These are phyloP conservation scores for Megaceryle torquata DNA, from an alignment of 2,113 vertebrate genomes.

Conservation along the genomic window DNA sequence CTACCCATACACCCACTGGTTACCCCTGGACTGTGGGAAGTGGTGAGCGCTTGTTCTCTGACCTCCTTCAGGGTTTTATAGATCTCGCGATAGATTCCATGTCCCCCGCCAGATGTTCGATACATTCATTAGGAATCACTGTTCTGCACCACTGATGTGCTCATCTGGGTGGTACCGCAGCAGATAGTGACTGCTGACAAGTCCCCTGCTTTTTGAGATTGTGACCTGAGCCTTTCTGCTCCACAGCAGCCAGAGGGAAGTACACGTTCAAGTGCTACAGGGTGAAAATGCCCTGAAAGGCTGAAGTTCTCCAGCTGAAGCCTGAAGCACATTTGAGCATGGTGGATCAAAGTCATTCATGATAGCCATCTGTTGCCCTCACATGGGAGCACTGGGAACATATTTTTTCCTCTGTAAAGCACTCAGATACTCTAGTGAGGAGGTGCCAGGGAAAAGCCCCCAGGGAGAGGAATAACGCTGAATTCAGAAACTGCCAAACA, in stretches of 20 bases:
- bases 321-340: background rate
- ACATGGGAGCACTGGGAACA: background rate
- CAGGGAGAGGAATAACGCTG: background rate
- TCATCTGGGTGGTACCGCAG: background rate
- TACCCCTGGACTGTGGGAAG: background rate
- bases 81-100: fast-evolving
- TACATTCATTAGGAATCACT: background rate
- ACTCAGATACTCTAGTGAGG: background rate
- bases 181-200: background rate
- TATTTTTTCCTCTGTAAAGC: background rate
- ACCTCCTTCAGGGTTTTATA: background rate
- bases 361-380: background rate
- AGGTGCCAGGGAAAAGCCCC: background rate
- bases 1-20: background rate
- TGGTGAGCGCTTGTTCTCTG: fast-evolving
- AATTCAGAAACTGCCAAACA: background rate
- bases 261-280: background rate
- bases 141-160: background rate
- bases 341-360: background rate
- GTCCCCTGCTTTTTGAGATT: background rate
- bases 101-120: background rate
- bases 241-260: background rate
- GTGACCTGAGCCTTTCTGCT: background rate
- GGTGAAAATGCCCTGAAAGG: background rate
- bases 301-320: background rate